Conservation (phyloP, 2,113 vertebrate species). For the Lota lota region DNA sequence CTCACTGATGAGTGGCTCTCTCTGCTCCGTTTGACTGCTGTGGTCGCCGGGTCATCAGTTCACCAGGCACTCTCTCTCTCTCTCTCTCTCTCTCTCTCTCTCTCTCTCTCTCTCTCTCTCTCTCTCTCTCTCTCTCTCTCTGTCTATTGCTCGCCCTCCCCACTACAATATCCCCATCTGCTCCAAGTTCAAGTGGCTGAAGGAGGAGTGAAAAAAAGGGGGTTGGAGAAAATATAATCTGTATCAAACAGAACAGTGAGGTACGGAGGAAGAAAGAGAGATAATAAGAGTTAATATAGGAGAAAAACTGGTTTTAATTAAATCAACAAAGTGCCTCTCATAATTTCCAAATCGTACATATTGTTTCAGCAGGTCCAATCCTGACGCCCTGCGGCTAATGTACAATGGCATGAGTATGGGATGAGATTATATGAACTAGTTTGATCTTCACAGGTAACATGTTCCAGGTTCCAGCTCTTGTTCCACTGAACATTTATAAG, state of each 20-base stretch:
- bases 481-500: constrained; percentile 13
- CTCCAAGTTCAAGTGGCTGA: constrained; percentile 68
- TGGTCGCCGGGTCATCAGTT: constrained; percentile 37
- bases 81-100: constrained; percentile 27
- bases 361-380: too few relatives aligned
- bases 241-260: constrained; percentile 23
- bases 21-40: constrained; percentile 11
- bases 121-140: constrained; percentile 28
- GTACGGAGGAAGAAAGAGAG: not conserved
- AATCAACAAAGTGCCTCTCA: not conserved
- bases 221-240: not conserved
- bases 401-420: too few relatives aligned
- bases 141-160: constrained; percentile 41
- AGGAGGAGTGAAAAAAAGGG: constrained; percentile 40
- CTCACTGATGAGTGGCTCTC: too few relatives aligned
- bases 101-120: constrained; percentile 30
- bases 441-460: too few relatives aligned
- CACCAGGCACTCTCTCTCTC: constrained; percentile 36
- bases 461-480: too few relatives aligned
- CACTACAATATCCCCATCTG: constrained; percentile 58
- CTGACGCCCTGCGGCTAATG: too few relatives aligned
- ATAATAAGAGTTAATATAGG: too few relatives aligned
- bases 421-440: too few relatives aligned
- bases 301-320: not conserved
- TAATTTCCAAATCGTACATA: not conserved